phyloP scores from a whole-genome alignment of 2,113 vertebrate species.

The Stegostoma tigrinum region DNA sequence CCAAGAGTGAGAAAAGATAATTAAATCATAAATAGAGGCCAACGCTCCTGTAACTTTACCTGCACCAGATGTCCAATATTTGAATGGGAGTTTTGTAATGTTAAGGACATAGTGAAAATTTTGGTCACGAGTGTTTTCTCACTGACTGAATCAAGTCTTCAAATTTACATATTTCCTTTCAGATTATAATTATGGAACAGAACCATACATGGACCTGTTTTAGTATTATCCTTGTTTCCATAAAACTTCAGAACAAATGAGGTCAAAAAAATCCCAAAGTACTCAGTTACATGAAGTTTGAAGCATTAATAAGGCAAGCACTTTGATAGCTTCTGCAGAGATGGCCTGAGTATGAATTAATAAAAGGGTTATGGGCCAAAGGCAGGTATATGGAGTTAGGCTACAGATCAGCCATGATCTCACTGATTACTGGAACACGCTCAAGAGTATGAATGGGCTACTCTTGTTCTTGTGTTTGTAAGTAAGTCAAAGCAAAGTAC shows the following conservation, averaged over 20 bases:
- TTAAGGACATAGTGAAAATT: not conserved
- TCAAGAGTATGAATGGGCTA: too few species aligned
- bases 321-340: not conserved
- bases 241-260: constrained; percentile 15
- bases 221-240: not conserved
- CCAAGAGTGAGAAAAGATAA: constrained; percentile 40
- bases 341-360: not conserved
- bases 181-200: not conserved
- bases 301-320: not conserved
- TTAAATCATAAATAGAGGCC: constrained; percentile 37
- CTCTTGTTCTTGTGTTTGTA: too few species aligned
- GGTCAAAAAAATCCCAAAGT: not conserved
- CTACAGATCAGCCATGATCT: too few species aligned
- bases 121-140: not conserved
- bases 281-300: not conserved
- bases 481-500: not conserved
- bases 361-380: too few species aligned
- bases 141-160: not conserved
- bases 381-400: too few species aligned
- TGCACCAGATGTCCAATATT: constrained; percentile 25
- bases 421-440: too few species aligned
- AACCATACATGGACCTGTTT: constrained; percentile 14
- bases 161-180: constrained; percentile 8
- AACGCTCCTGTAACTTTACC: not conserved
- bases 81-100: not conserved